Evolutionary conservation across 2,113 vertebrate genomes (phyloP).

Genomic region (Gobiocypris rarus): DNA sequence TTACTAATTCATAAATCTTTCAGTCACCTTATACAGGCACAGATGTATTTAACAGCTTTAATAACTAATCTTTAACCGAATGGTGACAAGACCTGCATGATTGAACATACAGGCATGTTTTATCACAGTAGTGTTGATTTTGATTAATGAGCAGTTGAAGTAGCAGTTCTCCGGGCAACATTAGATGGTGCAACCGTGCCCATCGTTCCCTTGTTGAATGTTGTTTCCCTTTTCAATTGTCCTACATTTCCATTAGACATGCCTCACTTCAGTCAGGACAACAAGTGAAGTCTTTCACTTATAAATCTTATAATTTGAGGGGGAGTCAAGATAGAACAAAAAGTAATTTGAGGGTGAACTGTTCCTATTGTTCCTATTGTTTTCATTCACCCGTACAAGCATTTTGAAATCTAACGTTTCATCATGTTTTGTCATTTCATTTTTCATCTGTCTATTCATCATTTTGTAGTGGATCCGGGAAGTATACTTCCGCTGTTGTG

Average conservation of each 20-base stretch:
- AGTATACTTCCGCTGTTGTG: background rate
- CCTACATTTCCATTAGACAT: conserved; percentile 24
- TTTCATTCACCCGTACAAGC: background rate
- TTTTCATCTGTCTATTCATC: background rate
- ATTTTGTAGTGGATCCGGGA: background rate
- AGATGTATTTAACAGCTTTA: background rate
- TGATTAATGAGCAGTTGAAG: background rate
- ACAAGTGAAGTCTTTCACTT: background rate
- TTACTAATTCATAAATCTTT: background rate
- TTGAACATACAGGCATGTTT: background rate
- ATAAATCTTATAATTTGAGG: too few relatives aligned
- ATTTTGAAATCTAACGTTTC: background rate
- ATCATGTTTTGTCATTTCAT: background rate
- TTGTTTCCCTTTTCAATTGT: background rate
- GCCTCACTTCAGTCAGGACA: background rate
- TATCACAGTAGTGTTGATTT: background rate
- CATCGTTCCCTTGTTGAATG: background rate
- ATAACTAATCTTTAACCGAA: background rate
- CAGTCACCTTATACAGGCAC: too few relatives aligned
- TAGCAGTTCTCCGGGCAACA: background rate
- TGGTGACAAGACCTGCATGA: background rate
- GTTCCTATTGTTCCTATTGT: too few relatives aligned
- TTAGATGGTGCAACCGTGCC: conserved; percentile 51
- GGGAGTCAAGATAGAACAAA: too few relatives aligned
- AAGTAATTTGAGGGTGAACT: too few relatives aligned